These are phyloP conservation scores for Tragelaphus buxtoni DNA, from an alignment of 2,113 vertebrate genomes.

Conservation along the genomic window DNA sequence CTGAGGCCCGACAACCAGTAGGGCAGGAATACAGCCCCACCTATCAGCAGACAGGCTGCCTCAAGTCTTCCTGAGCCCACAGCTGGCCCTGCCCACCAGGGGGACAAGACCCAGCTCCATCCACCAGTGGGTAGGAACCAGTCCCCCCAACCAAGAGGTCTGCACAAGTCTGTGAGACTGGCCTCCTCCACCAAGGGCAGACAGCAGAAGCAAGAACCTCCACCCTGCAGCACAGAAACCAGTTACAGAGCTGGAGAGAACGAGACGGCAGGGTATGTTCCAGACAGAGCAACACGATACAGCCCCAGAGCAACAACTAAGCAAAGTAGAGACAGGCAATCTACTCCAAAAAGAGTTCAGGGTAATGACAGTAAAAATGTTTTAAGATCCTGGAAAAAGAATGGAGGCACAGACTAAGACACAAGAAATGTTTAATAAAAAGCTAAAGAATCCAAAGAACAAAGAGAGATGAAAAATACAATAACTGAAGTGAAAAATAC, in stretches of 20 bases:
- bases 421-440: neutral
- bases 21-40: neutral
- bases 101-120: neutral
- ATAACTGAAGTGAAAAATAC: neutral
- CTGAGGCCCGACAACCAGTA: neutral
- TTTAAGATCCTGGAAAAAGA: neutral
- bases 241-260: neutral
- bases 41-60: neutral
- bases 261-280: neutral
- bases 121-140: neutral
- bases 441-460: neutral
- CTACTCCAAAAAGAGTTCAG: neutral
- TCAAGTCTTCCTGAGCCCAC: neutral
- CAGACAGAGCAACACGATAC: fast-evolving
- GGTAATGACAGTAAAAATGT: neutral
- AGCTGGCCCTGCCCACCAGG: neutral
- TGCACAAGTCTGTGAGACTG: neutral
- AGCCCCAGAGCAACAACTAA: neutral
- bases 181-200: neutral
- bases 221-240: neutral
- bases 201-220: neutral
- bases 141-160: neutral
- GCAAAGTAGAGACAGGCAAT: neutral
- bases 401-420: neutral
- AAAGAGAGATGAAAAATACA: neutral